Percentiles rank a stretch among this genome's conserved stretches.
These are phyloP conservation scores for Hetaerina americana DNA, from an alignment of 1,140 invertebrate genomes.

Conservation along the genomic window DNA sequence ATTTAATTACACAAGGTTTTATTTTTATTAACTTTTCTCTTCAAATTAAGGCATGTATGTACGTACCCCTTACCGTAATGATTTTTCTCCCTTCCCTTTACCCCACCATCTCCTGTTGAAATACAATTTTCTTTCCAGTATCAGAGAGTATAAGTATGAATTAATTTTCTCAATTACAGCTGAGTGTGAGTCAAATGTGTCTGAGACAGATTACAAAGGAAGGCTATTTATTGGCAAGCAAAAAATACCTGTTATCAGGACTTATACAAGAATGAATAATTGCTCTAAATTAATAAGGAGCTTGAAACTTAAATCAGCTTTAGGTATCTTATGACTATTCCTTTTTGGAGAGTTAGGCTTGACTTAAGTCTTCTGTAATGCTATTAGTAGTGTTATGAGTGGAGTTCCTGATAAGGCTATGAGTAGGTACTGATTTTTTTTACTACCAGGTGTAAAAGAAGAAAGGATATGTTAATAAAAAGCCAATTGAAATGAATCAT, in stretches of 20 bases:
- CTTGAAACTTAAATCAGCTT: no score
- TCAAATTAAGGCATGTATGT: background rate
- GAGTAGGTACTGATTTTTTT: background rate
- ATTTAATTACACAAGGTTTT: background rate
- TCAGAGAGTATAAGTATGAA: background rate
- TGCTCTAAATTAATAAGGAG: no score
- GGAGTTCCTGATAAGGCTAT: background rate
- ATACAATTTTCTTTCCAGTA: background rate
- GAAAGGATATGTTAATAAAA: background rate
- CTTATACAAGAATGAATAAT: background rate
- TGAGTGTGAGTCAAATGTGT: background rate
- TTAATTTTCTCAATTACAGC: background rate
- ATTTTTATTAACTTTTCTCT: background rate
- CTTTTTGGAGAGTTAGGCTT: background rate
- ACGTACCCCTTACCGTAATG: background rate
- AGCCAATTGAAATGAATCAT: background rate
- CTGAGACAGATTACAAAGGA: background rate
- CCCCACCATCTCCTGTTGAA: background rate
- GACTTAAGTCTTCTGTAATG: background rate
- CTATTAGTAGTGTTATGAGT: background rate
- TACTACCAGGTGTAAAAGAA: background rate
- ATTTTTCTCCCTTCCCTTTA: background rate
- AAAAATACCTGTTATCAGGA: background rate
- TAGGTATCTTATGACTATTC: background rate
- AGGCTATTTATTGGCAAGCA: background rate